A percentile compares a stretch with the other conserved stretches of the same genome.
Conservation (phyloP, 2,113 vertebrate genomes). For the Actenoides hombroni region DNA sequence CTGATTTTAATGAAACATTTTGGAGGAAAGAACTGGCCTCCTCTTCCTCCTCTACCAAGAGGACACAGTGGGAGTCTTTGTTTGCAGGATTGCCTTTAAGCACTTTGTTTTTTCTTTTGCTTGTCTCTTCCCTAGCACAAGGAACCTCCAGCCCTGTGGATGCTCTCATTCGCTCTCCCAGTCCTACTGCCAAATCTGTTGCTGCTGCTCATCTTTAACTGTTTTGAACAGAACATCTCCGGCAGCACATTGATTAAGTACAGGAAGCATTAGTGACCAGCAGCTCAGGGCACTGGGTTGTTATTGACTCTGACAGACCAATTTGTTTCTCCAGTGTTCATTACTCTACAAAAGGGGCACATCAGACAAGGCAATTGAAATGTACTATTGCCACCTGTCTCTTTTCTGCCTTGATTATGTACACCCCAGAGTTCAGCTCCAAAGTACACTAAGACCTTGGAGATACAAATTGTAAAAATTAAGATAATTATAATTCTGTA, state of each 20-base stretch:
- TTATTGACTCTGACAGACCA: conserved; percentile 57
- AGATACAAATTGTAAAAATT: conserved; percentile 14
- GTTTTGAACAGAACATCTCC: conserved; percentile 47
- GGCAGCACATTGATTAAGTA: conserved; percentile 57
- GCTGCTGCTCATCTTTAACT: conserved; percentile 29
- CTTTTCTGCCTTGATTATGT: conserved; percentile 50
- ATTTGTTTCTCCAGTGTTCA: conserved; percentile 60
- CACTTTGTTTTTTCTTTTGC: background rate
- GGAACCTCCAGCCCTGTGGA: background rate
- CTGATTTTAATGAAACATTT: background rate
- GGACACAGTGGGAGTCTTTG: background rate
- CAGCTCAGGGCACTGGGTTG: conserved; percentile 39
- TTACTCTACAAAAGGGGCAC: conserved; percentile 51
- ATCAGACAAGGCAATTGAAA: conserved; percentile 53
- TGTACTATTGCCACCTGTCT: conserved; percentile 42
- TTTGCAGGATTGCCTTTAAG: background rate
- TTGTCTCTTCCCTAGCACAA: background rate
- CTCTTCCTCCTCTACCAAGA: background rate
- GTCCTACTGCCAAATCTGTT: conserved; percentile 28
- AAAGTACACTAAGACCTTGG: background rate
- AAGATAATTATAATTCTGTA: conserved; percentile 51
- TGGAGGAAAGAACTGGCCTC: background rate
- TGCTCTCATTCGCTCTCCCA: background rate
- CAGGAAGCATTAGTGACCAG: conserved; percentile 14
- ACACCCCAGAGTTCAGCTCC: background rate